Percentiles rank a stretch among this genome's conserved stretches.
Evolutionary conservation across 1,140 invertebrate genomes (phyloP).

Genomic region (Druon quercuslanigerum): DNA sequence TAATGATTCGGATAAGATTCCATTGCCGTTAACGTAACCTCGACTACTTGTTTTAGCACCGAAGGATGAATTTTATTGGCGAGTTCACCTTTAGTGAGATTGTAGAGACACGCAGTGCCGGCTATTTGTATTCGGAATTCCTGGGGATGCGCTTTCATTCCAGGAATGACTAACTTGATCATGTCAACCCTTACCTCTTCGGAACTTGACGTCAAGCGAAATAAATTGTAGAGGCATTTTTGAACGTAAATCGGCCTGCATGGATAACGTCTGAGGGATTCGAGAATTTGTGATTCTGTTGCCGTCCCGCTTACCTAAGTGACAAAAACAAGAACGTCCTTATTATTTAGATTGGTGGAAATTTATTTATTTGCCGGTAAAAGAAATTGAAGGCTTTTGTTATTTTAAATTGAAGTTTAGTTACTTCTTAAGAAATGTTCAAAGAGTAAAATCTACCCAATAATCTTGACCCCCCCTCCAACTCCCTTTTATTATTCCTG

Average conservation of each 20-base stretch:
- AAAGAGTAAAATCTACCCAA: too few relatives aligned
- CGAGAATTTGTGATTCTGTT: constrained; percentile 80
- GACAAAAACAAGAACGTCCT: constrained; percentile 9
- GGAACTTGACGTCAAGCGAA: constrained; percentile 80
- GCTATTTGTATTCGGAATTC: constrained; percentile 86
- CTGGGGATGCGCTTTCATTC: constrained; percentile 82
- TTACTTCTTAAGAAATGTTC: too few relatives aligned
- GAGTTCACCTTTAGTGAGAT: constrained; percentile 84
- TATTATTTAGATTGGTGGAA: too few relatives aligned
- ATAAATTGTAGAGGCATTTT: constrained; percentile 84
- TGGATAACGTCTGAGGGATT: constrained; percentile 80
- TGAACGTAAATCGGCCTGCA: constrained; percentile 81
- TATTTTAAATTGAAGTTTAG: too few relatives aligned
- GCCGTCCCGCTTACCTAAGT: constrained; percentile 80
- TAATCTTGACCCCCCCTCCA: too few relatives aligned
- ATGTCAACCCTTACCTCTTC: constrained; percentile 80
- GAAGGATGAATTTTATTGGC: constrained; percentile 82
- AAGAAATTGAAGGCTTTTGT: too few relatives aligned
- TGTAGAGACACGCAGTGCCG: constrained; percentile 88
- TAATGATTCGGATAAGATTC: constrained; percentile 83
- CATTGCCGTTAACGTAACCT: constrained; percentile 84
- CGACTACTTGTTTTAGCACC: constrained; percentile 81
- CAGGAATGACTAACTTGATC: constrained; percentile 82
- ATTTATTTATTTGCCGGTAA: too few relatives aligned
- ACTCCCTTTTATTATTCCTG: too few relatives aligned